phyloP scores from a whole-genome alignment of 2,113 vertebrate species.

The Xiphorhynchus elegans region DNA sequence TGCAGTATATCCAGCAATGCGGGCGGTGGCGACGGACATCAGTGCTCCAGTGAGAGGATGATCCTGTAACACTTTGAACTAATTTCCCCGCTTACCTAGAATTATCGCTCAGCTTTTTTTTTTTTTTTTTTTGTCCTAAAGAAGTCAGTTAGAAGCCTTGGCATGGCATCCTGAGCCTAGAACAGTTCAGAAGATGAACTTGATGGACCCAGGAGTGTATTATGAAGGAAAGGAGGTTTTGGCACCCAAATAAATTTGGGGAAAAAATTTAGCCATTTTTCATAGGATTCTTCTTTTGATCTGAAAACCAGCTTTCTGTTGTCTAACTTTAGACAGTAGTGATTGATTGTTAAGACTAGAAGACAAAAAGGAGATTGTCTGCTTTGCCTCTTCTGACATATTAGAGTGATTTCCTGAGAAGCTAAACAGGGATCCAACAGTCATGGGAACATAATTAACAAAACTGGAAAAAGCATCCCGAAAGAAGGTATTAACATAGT shows the following conservation, averaged over 20 bases:
- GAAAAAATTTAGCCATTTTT: accelerated
- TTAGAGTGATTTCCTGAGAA: not conserved
- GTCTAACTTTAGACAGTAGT: not conserved
- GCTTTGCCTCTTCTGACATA: not conserved
- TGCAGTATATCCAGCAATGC: accelerated
- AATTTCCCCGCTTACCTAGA: not conserved
- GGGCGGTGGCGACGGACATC: accelerated
- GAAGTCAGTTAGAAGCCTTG: no score
- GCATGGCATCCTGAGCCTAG: not conserved
- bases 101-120: not conserved
- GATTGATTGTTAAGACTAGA: not conserved
- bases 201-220: not conserved
- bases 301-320: not conserved
- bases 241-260: not conserved
- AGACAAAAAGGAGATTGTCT: not conserved
- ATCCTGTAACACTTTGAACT: not conserved
- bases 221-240: not conserved
- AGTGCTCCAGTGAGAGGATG: not conserved
- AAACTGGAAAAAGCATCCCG: not conserved
- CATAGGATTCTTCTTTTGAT: not conserved
- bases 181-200: not conserved
- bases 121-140: not conserved
- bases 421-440: not conserved
- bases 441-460: not conserved
- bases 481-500: not conserved